phyloP scores from a whole-genome alignment of 2,888 invertebrate genomes.

The Smittia aterrima region DNA sequence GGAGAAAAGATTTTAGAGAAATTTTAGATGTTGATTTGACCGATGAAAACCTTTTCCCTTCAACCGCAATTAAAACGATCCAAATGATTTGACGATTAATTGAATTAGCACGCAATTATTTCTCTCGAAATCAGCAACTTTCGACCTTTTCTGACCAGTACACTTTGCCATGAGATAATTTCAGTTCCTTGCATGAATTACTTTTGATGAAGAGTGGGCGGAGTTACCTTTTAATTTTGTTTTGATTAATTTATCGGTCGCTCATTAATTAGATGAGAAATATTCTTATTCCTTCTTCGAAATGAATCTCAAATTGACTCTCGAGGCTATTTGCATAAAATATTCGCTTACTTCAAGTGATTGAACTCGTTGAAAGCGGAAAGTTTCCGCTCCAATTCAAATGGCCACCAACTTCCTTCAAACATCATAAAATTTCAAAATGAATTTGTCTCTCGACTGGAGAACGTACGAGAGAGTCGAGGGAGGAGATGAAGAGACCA shows the following conservation, averaged over 20 bases:
- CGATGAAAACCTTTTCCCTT: not conserved
- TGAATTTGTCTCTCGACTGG: not conserved
- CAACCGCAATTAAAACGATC: slow-evolving; percentile 15
- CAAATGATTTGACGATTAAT: not conserved
- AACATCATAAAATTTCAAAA: slow-evolving; percentile 2
- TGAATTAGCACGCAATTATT: not conserved
- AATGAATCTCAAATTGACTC: slow-evolving; percentile 3
- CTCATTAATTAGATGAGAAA: not conserved
- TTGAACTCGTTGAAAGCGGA: not conserved
- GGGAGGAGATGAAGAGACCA: not conserved
- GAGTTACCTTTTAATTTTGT: not conserved
- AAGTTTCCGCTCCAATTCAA: not conserved
- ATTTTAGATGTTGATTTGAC: too few relatives aligned
- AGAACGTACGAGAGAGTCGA: not conserved
- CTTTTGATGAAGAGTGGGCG: not conserved
- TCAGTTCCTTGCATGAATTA: not conserved
- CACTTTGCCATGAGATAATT: too few relatives aligned
- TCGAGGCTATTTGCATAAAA: not conserved
- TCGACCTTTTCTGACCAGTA: slow-evolving; percentile 2
- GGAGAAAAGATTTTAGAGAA: too few relatives aligned
- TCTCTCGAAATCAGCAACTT: not conserved
- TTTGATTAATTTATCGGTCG: not conserved
- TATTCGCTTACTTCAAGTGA: too few relatives aligned
- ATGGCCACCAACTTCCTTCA: not conserved
- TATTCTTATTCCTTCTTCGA: not conserved